These are phyloP conservation scores for Sinopyrophorus schimmeli DNA, from an alignment of 2,888 invertebrate species.

Conservation along the genomic window DNA sequence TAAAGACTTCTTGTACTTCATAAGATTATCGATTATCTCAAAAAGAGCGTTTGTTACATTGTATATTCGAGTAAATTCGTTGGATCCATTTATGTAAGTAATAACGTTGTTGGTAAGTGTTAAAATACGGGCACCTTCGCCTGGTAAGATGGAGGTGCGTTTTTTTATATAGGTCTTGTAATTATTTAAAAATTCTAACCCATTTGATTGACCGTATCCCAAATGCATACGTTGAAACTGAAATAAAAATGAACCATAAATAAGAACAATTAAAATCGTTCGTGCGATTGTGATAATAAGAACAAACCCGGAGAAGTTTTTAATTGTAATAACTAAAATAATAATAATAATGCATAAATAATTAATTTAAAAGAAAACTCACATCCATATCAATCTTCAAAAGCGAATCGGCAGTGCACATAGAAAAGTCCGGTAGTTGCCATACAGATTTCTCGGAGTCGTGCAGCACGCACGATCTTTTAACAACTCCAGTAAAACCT, in stretches of 20 bases:
- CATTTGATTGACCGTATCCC: slow-evolving; percentile 59
- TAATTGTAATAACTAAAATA: too few species aligned
- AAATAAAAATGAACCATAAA: slow-evolving; percentile 2
- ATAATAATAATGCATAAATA: not conserved
- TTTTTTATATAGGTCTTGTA: slow-evolving; percentile 59
- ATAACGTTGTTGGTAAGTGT: slow-evolving; percentile 63
- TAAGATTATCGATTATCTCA: slow-evolving; percentile 67
- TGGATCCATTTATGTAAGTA: slow-evolving; percentile 56
- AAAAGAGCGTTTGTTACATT: slow-evolving; percentile 62
- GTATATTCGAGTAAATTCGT: slow-evolving; percentile 56
- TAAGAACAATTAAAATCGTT: too few species aligned
- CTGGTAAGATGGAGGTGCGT: slow-evolving; percentile 57
- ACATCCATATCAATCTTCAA: slow-evolving; percentile 67
- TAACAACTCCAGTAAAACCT: slow-evolving; percentile 58
- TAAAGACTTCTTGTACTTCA: slow-evolving; percentile 68
- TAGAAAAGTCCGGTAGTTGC: slow-evolving; percentile 76
- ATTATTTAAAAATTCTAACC: slow-evolving; percentile 58
- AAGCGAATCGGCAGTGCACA: slow-evolving; percentile 69
- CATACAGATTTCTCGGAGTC: slow-evolving; percentile 70
- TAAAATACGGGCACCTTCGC: slow-evolving; percentile 68
- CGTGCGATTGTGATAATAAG: too few species aligned
- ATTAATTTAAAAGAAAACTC: slow-evolving; percentile 42
- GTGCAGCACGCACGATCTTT: slow-evolving; percentile 62
- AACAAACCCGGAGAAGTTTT: too few species aligned
- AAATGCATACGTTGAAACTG: slow-evolving; percentile 62